phyloP scores from a whole-genome alignment of 1,140 invertebrate genomes.

The Pogonomyrmex californicus region DNA sequence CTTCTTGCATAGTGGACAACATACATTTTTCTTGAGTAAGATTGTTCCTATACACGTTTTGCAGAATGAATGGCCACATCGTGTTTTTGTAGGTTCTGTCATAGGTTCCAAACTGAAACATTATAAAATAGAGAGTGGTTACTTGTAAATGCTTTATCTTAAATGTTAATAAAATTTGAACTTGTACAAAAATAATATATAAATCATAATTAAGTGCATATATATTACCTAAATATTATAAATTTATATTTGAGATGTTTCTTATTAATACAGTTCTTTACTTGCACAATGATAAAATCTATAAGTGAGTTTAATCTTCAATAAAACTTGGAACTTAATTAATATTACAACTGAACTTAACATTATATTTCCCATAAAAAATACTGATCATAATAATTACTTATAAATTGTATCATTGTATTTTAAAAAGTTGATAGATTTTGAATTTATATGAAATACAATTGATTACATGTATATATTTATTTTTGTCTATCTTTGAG shows the following conservation, averaged over 20 bases:
- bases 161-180: background rate
- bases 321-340: background rate
- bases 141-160: background rate
- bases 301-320: background rate
- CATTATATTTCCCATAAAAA: too few species aligned
- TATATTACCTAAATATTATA: background rate
- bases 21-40: conserved; percentile 24
- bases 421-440: too few species aligned
- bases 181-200: background rate
- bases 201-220: background rate
- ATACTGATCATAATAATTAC: too few species aligned
- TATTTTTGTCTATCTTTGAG: too few species aligned
- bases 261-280: background rate
- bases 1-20: conserved; percentile 72
- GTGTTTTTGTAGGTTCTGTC: conserved; percentile 63
- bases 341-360: too few species aligned
- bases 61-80: conserved; percentile 77
- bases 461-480: too few species aligned
- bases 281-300: too few species aligned
- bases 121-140: background rate
- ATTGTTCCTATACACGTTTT: conserved; percentile 62
- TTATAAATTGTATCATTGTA: too few species aligned
- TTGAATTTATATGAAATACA: too few species aligned
- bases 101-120: conserved; percentile 71
- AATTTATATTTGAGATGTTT: background rate